Base-by-base conservation (phyloP, 2,888 invertebrate genomes). In the Drosophila prostipennis region DNA sequence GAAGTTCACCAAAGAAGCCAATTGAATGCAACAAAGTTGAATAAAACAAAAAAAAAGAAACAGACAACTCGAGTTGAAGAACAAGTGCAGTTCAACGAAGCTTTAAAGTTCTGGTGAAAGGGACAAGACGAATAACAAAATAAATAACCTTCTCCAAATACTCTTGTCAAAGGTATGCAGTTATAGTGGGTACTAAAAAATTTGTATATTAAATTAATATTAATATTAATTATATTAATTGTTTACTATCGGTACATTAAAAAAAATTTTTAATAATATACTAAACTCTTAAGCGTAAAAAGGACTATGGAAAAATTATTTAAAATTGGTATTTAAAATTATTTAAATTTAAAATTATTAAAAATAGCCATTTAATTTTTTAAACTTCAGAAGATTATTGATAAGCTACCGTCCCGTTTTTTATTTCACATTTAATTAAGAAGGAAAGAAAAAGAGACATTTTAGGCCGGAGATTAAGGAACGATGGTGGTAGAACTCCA, bases 1-100 rank as follows among this genome's bases (percentile, higher is more conserved):
- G 82, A 83, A 83, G 87, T 88, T 79, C 73, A 76, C 58, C 55
- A 64, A 70, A 72, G 89, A 84, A 84, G 89, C 89, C 83, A 84
- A 84, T 88, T 87, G 79, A 87, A 77, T 87, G 89, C 84, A 74
- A 48, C 42, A 58, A 59, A 68, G 63, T 49, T 70, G 60, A 43
- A 59, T 16, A 6, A 42, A 51, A 63, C 42, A 48, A 55, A 53
- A 58, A 39, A 39, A 39, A 46, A 29, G 26, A 32, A 51, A 37
- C 55, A 60, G 29, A 48, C 55, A 54, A 70, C 48, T 54, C 7
- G 54, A 53, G 37, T 53, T 37, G 52, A 40, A 46, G 53, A 57
- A 72, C 67, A 78, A 68, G 76, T 74, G 72, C 76, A 46, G 46
- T 64, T 58, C 53, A 55, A 42, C 54, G 70, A 55, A 54, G 53